Evolutionary conservation across 2,888 invertebrate genomes (phyloP), one percentile per base, ranked within the genome.

Genomic region (Pyrocoelia pectoralis): DNA sequence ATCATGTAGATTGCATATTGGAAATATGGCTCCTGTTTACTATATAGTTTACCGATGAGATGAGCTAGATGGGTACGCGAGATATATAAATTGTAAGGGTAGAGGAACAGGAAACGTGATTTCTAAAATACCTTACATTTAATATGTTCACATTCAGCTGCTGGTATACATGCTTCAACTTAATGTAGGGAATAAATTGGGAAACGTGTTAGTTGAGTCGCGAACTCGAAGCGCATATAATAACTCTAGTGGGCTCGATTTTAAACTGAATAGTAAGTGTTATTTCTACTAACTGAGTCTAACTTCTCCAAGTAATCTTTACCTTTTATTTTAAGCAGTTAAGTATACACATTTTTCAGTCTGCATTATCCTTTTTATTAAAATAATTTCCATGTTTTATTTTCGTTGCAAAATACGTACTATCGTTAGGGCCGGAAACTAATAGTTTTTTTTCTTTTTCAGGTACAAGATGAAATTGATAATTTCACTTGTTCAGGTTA

Each of bases 1-100:
- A 66, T 69, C 67, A 67, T 67, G 59, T 55, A 61, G 57, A 61
- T 67, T 61, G 66, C 69, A 72, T 70, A 72, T 49, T 65, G 49
- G 43, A 29, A 18, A 40, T 55, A 41, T 33, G n/a, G n/a, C 55
- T 56, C 61, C 61, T 65, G 60, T 56, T 56, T 41, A 55, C 49
- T 51, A 33, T 55, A 33, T 15, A 8, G n/a, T 46, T 46, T 18
- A 41, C 15, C 10, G 5, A 9, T 10, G 46, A 9, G 46, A 41
- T 41, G 29, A 43, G 51, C 29, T 24, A 43, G 38, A 54, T 50
- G 24, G 46, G 43, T 38, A 50, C 41, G 54, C 54, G 49, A 24
- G 24, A 24, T 15, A 50, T 57, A 62, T 56, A 62, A 62, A 62
- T 62, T 62, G 54, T 56, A 50, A 56, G 57, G 49, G 18, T 17